Evolutionary conservation across 2,888 invertebrate species (phyloP).

Genomic region (Crioceris asparagi): DNA sequence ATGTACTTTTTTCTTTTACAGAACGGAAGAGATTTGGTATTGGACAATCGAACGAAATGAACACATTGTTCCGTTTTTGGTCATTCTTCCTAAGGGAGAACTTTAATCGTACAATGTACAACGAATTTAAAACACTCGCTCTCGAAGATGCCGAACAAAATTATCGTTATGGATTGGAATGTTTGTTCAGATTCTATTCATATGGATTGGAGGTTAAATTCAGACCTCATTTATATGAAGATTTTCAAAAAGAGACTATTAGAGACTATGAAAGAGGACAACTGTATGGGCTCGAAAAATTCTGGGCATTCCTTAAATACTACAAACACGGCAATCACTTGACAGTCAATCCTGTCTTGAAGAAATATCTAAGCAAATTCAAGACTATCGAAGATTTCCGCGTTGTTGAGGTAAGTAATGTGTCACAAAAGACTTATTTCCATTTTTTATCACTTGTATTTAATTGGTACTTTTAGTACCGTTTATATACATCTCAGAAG

Average conservation of each 20-base stretch:
- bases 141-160: constrained; percentile 86
- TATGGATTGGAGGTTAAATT: constrained; percentile 96
- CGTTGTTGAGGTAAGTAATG: constrained; percentile 55
- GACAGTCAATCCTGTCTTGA: constrained; percentile 61
- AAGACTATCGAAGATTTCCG: constrained; percentile 85
- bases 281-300: constrained; percentile 96
- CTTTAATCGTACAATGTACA: constrained; percentile 96
- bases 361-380: constrained; percentile 65
- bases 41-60: constrained; percentile 98
- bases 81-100: constrained; percentile 98
- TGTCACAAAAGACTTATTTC: not conserved
- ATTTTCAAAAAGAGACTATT: constrained; percentile 90
- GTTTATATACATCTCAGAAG: not conserved
- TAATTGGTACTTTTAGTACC: not conserved
- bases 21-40: constrained; percentile 88
- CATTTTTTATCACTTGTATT: too few species aligned
- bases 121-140: constrained; percentile 87
- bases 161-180: constrained; percentile 79
- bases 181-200: constrained; percentile 91
- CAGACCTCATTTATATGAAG: constrained; percentile 86
- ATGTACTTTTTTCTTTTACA: constrained; percentile 37
- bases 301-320: constrained; percentile 98
- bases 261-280: constrained; percentile 87
- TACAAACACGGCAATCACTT: constrained; percentile 71
- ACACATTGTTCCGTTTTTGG: constrained; percentile 98